Base-by-base conservation (phyloP, 2,797 vertebrate genomes). In the Apodemus agrarius region DNA sequence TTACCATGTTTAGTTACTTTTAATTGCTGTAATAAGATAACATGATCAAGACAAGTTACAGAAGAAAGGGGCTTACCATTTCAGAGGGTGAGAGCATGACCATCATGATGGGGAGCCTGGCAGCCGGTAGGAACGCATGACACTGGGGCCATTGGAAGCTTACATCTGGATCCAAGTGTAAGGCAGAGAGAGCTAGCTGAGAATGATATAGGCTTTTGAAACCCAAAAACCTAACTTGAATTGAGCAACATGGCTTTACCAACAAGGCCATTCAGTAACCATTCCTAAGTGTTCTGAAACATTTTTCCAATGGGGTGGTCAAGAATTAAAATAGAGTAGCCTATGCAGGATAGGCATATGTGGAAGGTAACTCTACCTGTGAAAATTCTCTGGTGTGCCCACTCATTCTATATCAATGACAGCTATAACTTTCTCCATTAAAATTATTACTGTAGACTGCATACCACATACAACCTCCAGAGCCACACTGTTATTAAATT, bases 401-500 rank as follows among this genome's bases (percentile, higher is more conserved):
- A 99, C 98, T 98, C 99, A 99, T 2, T 63, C 24, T 11, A 4
- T 99, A 99, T 89, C 99, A 99, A 4, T 99, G 99, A 97, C 99
- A 99, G 91, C 99, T 99, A 90, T 99, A 99, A 95, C 98, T 98
- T 98, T 99, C 99, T 57, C 99, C 99, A 43, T 99, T 99, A 0
- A 99, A 99, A 98, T 99, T 99, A 98, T 99, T 99, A 0, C 99
- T 99, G 97, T 99, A 99, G 54, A 99, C 99, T 98, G 99, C 99
- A 40, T 99, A 99, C 96, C 99, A 99, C 97, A 99, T 98, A 4
- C 99, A 99, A 29, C 99, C 98, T 21, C 99, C 98, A 0, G 99
- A 99, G 97, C 99, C 98, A 97, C 99, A 99, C 99, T 99, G 94
- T 98, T 98, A 92, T 99, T 99, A 34, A 99, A 99, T 94, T 99